phyloP scores from a whole-genome alignment of 2,888 invertebrate species.

The Agriopis aurantiaria region DNA sequence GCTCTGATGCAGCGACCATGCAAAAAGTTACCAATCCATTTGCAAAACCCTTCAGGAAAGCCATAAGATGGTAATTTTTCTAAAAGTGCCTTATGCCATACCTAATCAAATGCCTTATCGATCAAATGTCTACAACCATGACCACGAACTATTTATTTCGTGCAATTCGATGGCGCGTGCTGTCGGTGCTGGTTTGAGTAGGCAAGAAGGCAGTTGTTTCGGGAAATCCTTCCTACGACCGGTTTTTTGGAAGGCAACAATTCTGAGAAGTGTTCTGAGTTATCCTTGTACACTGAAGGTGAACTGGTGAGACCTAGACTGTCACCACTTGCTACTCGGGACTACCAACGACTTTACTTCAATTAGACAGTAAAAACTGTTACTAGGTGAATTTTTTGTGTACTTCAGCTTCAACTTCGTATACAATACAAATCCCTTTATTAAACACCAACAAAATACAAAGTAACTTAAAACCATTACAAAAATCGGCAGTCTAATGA shows the following conservation, averaged over 20 bases:
- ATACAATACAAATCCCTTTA: too few species aligned
- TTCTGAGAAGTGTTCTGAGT: not conserved
- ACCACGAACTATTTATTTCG: too few species aligned
- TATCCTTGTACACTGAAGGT: conserved; percentile 8
- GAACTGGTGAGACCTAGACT: not conserved
- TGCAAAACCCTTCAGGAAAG: too few species aligned
- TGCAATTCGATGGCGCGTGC: not conserved
- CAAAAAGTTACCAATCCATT: not conserved
- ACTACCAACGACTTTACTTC: not conserved
- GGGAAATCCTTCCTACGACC: conserved; percentile 5
- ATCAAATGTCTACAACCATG: too few species aligned
- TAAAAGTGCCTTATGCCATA: not conserved
- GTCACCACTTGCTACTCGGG: not conserved
- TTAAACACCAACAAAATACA: too few species aligned
- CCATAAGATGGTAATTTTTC: too few species aligned
- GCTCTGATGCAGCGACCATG: not conserved
- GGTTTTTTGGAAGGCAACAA: not conserved
- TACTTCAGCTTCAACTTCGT: too few species aligned
- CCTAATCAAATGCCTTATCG: not conserved
- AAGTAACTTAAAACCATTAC: too few species aligned
- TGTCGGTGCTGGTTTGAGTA: too few species aligned
- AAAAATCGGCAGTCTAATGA: too few species aligned
- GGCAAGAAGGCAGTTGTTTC: not conserved
- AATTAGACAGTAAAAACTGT: too few species aligned
- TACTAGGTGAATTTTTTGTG: too few species aligned